These are phyloP conservation scores for Solenodon paradoxus DNA, from an alignment of 2,113 vertebrate species.

Conservation along the genomic window DNA sequence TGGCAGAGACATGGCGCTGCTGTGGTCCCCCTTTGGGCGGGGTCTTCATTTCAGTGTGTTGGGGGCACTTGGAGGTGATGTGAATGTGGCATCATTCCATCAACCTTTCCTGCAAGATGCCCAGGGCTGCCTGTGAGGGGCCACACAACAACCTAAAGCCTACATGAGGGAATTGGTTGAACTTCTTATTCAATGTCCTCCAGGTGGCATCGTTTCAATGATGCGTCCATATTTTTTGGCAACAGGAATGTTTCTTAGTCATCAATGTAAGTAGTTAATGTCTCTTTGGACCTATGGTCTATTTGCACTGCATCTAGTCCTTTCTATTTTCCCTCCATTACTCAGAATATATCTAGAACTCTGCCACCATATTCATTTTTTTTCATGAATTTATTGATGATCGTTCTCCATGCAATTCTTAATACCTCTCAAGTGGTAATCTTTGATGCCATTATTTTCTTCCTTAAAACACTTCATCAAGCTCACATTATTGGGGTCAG, in stretches of 20 bases:
- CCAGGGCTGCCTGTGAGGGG: background rate
- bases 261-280: background rate
- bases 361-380: background rate
- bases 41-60: background rate
- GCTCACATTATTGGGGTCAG: background rate
- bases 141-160: background rate
- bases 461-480: background rate
- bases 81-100: accelerated
- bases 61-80: background rate
- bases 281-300: background rate
- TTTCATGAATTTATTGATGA: background rate
- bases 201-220: background rate
- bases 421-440: background rate
- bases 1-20: background rate
- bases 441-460: background rate
- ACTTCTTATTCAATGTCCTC: background rate
- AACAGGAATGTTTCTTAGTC: background rate
- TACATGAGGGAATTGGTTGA: background rate
- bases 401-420: background rate
- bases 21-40: background rate
- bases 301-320: background rate
- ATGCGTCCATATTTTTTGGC: background rate
- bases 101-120: background rate
- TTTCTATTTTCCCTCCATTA: background rate
- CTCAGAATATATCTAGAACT: background rate